Evolutionary conservation across 2,888 invertebrate species (phyloP), one percentile per base, ranked within the genome.

Genomic region (Nomada fabriciana): DNA sequence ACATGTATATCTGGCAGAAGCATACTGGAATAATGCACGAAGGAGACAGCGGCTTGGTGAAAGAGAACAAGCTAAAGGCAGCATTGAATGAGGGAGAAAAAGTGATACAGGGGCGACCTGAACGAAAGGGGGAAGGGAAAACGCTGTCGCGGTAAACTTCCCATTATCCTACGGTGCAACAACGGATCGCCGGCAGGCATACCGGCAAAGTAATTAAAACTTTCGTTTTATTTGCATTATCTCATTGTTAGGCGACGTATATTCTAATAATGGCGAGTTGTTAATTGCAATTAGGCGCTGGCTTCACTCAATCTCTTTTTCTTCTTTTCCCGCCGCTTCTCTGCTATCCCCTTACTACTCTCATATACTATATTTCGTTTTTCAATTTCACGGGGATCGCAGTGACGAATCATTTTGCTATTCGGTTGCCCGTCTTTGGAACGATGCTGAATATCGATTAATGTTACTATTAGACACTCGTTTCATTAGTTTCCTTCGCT

Each of bases 171-270:
- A 87, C 91, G 90, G 91, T 91, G 92, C 91, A 92, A 92, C 91
- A 91, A 91, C 91, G 90, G 89, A 87, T 90, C 91, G 91, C 90
- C 90, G 89, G 81, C 86, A 90, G 90, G 90, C 90, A 90, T 89
- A 91, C 89, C 89, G 89, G 90, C 91, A 92, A 93, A 93, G 93
- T 93, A 93, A 93, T 93, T 93, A 93, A 93, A 93, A 93, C 93
- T 93, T 93, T 93, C 92, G 90, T 93, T 93, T 93, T 93, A 93
- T 93, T 93, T 93, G 92, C 93, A 93, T 93, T 93, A 93, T 93
- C 93, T 93, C 92, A 93, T 93, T 93, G 93, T 91, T 90, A 92
- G 91, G 92, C 92, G 91, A 92, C 92, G 93, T 93, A 92, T 93
- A 93, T 93, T 93, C 92, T 93, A 93, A 93, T 92, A 92, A 92